phyloP scores from a whole-genome alignment of 2,113 vertebrate species.

The Caracal caracal region DNA sequence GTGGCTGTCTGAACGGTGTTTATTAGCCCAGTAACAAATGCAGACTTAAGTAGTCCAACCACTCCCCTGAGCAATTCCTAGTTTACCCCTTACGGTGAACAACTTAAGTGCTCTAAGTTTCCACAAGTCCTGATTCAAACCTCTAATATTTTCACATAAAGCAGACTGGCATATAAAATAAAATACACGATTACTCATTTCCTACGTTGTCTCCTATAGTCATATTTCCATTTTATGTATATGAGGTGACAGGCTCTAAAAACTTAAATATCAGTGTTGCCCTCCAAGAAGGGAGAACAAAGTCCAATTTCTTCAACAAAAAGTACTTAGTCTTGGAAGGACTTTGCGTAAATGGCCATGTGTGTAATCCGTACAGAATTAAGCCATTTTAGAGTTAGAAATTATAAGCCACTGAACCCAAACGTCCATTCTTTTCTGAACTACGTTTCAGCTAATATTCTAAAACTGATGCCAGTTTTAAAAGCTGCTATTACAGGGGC shows the following conservation, averaged over 20 bases:
- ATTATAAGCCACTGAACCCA: slow-evolving; percentile 82
- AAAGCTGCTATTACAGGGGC: slow-evolving; percentile 82
- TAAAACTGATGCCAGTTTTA: slow-evolving; percentile 85
- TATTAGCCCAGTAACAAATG: slow-evolving; percentile 91
- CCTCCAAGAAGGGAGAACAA: slow-evolving; percentile 74
- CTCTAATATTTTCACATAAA: slow-evolving; percentile 82
- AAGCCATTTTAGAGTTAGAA: slow-evolving; percentile 84
- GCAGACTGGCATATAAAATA: slow-evolving; percentile 86
- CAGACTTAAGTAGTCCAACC: slow-evolving; percentile 87
- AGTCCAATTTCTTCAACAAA: slow-evolving; percentile 77
- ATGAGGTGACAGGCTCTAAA: slow-evolving; percentile 83
- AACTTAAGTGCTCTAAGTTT: slow-evolving; percentile 90
- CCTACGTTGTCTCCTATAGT: slow-evolving; percentile 75
- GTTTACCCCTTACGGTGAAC: slow-evolving; percentile 87
- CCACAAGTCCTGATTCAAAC: slow-evolving; percentile 82
- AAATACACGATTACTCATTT: slow-evolving; percentile 83
- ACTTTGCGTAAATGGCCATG: slow-evolving; percentile 82
- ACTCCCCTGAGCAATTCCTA: slow-evolving; percentile 88
- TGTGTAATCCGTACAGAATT: slow-evolving; percentile 85
- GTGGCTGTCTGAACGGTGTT: slow-evolving; percentile 84
- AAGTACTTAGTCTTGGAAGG: slow-evolving; percentile 74
- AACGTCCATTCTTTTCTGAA: slow-evolving; percentile 82
- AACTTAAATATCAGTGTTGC: slow-evolving; percentile 84
- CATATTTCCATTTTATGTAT: slow-evolving; percentile 74
- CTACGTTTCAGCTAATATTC: slow-evolving; percentile 85